Conservation (phyloP, 2,888 invertebrate genomes). For the Cyaniris semiargus region DNA sequence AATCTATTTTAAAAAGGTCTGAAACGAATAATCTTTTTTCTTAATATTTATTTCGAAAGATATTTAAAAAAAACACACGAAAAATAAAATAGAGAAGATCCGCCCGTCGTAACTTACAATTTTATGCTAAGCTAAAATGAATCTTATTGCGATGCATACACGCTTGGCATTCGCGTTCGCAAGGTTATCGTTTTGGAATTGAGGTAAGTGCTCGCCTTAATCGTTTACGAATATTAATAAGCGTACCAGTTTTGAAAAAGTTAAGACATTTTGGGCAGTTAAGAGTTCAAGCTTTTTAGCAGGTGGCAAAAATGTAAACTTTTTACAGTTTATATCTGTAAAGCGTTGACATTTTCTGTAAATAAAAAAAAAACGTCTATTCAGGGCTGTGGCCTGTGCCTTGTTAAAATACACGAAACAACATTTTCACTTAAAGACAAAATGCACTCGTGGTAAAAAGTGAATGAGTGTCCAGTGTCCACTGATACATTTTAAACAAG, state of each 20-base stretch:
- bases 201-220: too few relatives aligned
- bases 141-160: too few relatives aligned
- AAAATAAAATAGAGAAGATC: too few relatives aligned
- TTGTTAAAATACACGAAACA: conserved; percentile 34
- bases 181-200: too few relatives aligned
- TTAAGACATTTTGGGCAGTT: conserved; percentile 26
- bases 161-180: too few relatives aligned
- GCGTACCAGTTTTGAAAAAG: background rate
- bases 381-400: background rate
- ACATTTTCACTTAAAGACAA: conserved; percentile 37
- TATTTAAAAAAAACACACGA: too few relatives aligned
- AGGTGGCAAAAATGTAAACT: background rate
- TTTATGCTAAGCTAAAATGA: too few relatives aligned
- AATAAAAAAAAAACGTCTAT: background rate
- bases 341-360: background rate
- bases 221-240: conserved; percentile 16
- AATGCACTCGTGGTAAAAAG: conserved; percentile 36
- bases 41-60: too few relatives aligned
- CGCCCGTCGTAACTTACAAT: too few relatives aligned
- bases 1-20: too few relatives aligned
- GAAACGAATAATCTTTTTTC: too few relatives aligned
- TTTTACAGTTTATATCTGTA: background rate
- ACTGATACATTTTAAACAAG: background rate
- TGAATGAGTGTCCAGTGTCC: conserved; percentile 25
- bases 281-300: background rate